Evolutionary conservation across 2,888 invertebrate genomes (phyloP), one percentile per base, ranked within the genome.

Genomic region (Ferrisia virgata): DNA sequence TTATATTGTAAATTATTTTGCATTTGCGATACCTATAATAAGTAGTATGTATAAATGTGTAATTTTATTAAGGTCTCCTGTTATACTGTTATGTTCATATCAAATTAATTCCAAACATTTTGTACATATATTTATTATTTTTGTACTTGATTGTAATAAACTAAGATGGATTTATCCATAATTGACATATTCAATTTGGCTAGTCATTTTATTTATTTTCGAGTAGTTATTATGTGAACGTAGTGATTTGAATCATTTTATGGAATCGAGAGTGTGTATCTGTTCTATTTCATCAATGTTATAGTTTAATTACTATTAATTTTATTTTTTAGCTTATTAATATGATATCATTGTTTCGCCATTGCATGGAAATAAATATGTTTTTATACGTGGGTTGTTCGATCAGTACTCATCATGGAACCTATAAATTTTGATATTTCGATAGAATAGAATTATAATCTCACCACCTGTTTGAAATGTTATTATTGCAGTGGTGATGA

Each of bases 191-290:
- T 64, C 31, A 64, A 28, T 64, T 31, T 33, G 33, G 72, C 72
- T 72, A 72, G 72, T 72, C 72, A 72, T 72, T 72, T 72, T 72
- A 72, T 72, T 72, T 31, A 31, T 64, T 64, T 64, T 64, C 64
- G 31, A 64, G 64, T 64, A 25, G 18, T 8, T 13, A 13, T 40
- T 40, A 40, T 40, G 40, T 40, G n/a, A n/a, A n/a, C 8, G 47
- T 47, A 47, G 47, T 47, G 47, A 47, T 47, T n/a, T n/a, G 47
- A 47, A 47, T 47, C 18, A 47, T 18, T 47, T 47, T 72, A 28
- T 72, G 13, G 33, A 15, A 22, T 72, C 8, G 72, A n/a, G n/a
- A n/a, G n/a, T 28, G 58, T 64, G 58, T 64, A 22, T 47, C 18
- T 47, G 3, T 3, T 64, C 25, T 11, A 64, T 64, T 64, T 33